These are phyloP conservation scores for Chalcosyrphus nemorum DNA, from an alignment of 2,888 invertebrate genomes.

Conservation along the genomic window DNA sequence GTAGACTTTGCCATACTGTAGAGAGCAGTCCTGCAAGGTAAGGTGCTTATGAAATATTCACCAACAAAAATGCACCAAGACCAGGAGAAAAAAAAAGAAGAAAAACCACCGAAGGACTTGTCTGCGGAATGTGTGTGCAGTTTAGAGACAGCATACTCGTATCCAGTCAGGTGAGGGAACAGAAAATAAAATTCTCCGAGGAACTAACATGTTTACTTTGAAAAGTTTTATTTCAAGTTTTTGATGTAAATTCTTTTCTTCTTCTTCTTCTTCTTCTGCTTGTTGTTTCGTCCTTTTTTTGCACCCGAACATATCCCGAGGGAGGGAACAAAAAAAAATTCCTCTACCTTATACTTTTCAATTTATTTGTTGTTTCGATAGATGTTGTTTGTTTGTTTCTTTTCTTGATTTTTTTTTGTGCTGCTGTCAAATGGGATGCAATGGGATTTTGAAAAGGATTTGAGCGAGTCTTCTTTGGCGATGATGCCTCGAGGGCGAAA, in stretches of 20 bases:
- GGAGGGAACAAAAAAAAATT: too few species aligned
- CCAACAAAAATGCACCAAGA: slow-evolving; percentile 25
- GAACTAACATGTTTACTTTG: slow-evolving; percentile 36
- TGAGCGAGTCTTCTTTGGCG: neutral
- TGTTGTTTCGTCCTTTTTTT: neutral
- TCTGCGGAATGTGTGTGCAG: neutral
- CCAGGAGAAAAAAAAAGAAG: neutral
- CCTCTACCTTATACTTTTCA: neutral
- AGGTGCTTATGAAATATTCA: slow-evolving; percentile 56
- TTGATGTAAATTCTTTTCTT: slow-evolving; percentile 1
- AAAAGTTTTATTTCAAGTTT: slow-evolving; percentile 38
- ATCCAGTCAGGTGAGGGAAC: neutral
- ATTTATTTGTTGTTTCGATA: slow-evolving; percentile 18
- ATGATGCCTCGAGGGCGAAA: neutral
- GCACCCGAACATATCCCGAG: slow-evolving; percentile 27
- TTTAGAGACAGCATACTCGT: slow-evolving; percentile 2
- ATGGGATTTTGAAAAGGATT: slow-evolving; percentile 31
- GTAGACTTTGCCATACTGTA: neutral
- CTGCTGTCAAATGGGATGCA: slow-evolving; percentile 50
- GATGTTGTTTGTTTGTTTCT: neutral
- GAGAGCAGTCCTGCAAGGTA: slow-evolving; percentile 3
- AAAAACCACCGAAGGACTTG: slow-evolving; percentile 6
- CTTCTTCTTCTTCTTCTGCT: neutral
- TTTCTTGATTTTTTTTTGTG: neutral
- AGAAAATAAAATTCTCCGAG: neutral